Evolutionary conservation across 2,113 vertebrate species (phyloP), one percentile per base, ranked within the genome.

Genomic region (Dipodomys merriami): DNA sequence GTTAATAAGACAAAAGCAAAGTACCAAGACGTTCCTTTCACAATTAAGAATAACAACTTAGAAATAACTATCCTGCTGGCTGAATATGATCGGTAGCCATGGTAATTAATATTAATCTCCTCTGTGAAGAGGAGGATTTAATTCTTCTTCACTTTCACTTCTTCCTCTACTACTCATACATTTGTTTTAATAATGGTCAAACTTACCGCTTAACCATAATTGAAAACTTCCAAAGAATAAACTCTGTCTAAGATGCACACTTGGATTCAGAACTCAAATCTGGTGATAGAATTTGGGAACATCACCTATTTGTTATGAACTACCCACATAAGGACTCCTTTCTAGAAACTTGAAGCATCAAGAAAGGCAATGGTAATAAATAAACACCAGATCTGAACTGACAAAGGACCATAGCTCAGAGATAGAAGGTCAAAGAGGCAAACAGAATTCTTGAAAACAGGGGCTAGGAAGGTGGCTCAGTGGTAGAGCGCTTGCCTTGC

Each of bases 1-100:
- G 57, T 88, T 84, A 73, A 33, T 22, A 90, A 94, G 83, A 91
- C 30, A 91, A 86, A 88, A 77, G 57, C 69, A 46, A 86, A 85
- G 39, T 46, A 78, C 53, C 13, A 76, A 88, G 18, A 39, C 68
- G 83, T 82, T 79, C 83, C 74, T 92, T 85, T 69, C 90, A 88
- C 94, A 94, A 68, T 39, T 9, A 88, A 57, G 19, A 95, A 87
- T 74, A 72, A 79, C 62, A 62, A 81, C n/a, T 86, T 88, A 60
- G 44, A 65, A 83, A 73, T 39, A 29, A 86, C 44, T 83, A 20
- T 18, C 7, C 5, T 77, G n/a, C 68, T 62, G 29, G 71, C 30
- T 74, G 69, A 19, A n/a, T 62, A 78, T 81, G 53, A 30, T 91
- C 5, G 46, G 39, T n/a, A 86, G 22, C 53, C 35, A 85, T 16